A percentile compares a stretch with the other conserved stretches of the same genome.
Evolutionary conservation across 2,113 vertebrate species (phyloP).

Genomic region (Clarias batrachus): DNA sequence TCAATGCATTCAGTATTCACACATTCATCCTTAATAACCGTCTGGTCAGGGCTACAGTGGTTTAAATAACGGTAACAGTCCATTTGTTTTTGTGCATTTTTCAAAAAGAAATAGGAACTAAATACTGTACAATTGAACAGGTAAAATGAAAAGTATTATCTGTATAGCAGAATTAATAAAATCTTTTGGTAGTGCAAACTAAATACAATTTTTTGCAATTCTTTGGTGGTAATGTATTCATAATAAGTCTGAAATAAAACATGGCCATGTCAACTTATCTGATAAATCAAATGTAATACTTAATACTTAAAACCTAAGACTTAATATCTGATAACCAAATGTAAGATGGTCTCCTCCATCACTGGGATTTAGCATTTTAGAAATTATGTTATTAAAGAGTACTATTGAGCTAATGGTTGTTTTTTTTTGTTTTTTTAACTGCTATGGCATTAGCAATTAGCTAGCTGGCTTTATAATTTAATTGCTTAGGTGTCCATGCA

Average conservation of each 20-base stretch:
- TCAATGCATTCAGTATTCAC: background rate
- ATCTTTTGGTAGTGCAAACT: background rate
- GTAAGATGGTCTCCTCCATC: background rate
- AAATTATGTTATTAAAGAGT: background rate
- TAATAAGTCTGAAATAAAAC: background rate
- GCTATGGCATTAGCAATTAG: background rate
- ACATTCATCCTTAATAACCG: background rate
- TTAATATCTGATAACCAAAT: background rate
- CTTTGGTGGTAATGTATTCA: background rate
- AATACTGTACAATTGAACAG: background rate
- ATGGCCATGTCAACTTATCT: background rate
- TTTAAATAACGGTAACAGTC: background rate
- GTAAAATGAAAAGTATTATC: background rate
- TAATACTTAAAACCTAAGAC: background rate
- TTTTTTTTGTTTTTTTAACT: background rate
- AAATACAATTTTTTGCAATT: background rate
- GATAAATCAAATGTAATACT: background rate
- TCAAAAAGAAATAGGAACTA: background rate
- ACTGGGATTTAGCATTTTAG: too few relatives aligned
- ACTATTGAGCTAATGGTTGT: background rate
- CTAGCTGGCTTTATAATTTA: background rate
- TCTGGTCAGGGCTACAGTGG: background rate
- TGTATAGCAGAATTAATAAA: background rate
- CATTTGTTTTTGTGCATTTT: background rate
- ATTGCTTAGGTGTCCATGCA: background rate